Conservation (phyloP, 2,113 vertebrate genomes). For the Rissa tridactyla region DNA sequence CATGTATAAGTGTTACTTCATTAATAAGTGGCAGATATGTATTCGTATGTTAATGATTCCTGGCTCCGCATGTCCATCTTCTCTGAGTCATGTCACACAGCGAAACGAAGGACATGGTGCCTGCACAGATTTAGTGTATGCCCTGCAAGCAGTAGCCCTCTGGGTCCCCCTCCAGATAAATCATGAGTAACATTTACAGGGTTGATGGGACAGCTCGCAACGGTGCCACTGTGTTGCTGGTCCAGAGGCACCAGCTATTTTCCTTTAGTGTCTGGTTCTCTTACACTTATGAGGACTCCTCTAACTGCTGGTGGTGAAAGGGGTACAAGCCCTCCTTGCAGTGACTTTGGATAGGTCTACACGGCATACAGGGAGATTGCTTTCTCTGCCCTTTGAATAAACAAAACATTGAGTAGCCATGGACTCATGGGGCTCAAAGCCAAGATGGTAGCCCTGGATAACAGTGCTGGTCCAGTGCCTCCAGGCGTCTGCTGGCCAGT, state of each 20-base stretch:
- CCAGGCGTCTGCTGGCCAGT: background rate
- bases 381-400: background rate
- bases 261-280: background rate
- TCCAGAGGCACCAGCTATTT: background rate
- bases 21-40: background rate
- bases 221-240: background rate
- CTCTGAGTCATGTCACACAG: background rate
- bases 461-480: background rate
- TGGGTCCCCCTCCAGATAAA: background rate
- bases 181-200: background rate
- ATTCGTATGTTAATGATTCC: background rate
- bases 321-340: background rate
- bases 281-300: background rate
- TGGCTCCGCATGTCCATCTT: background rate
- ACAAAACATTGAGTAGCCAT: rapidly evolving
- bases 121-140: background rate
- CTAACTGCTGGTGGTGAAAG: background rate
- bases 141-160: background rate
- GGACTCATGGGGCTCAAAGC: background rate
- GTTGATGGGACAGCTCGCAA: background rate
- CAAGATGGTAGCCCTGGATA: background rate
- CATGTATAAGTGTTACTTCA: background rate
- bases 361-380: background rate
- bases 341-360: background rate
- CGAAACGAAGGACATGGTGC: background rate